Evolutionary conservation across 2,113 vertebrate species (phyloP), one percentile per base, ranked within the genome.

Genomic region (Pyxicephalus adspersus): DNA sequence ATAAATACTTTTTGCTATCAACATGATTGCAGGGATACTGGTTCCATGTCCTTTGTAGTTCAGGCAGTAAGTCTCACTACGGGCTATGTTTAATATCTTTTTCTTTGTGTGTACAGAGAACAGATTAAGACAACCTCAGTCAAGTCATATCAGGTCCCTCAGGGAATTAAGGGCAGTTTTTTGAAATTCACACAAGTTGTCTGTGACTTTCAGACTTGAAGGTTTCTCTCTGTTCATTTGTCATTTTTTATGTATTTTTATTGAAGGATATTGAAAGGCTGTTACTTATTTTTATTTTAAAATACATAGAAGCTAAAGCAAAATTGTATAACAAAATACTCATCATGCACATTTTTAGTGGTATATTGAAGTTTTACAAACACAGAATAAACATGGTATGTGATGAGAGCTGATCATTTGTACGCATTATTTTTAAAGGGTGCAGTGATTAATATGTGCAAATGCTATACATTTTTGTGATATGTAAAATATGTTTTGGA

Each of bases 51-150:
- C 75, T 77, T 77, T 65, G 74, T 76, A 76, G 74, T 64, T 65
- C 61, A 28, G 55, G 34, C 73, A 63, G 19, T 77, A 54, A 77
- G 54, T 60, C 63, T 68, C 64, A 79, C 76, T 79, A 67, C 28
- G 31, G 76, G 76, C 52, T 45, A 79, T 34, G 55, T 70, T 70
- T 79, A 50, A 79, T 70, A 60, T 79, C 7, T 60, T 77, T 77
- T 77, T 66, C 29, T 70, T 52, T 68, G n/a, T 68, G 64, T 68
- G 64, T 45, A 66, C 28, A 45, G 64, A 79, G 31, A 79, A 68
- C 25, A 68, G 76, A 79, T 79, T 79, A 68, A 68, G 76, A 58
- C 76, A 79, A 58, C 55, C 65, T 60, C 77, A 50, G 65, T 79
- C 54, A 70, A 79, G 65, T 79, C 65, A 79, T 61, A 61, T 58